Base-by-base conservation (phyloP, 2,797 vertebrate genomes). In the Luscinia luscinia region DNA sequence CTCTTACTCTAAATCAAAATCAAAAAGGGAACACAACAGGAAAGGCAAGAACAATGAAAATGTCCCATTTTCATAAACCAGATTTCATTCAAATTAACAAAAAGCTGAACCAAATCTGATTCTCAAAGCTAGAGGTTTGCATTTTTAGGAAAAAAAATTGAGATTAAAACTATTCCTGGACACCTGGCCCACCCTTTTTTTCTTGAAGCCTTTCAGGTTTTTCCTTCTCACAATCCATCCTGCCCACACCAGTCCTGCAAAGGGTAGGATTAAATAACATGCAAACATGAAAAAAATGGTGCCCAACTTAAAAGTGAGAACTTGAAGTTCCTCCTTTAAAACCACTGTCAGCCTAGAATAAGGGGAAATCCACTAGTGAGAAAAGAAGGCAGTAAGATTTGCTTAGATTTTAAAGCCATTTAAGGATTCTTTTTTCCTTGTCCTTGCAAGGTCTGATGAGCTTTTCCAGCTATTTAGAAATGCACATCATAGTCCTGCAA, bases 381-480 rank as follows among this genome's bases (percentile, higher is more conserved):
- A 36, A 79, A 94, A 69, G 67, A 74, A 80, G n/a, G 77, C 78
- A 74, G 45, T 61, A 92, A 79, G 49, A 95, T 95, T 96, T 94
- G 82, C 48, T 92, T 94, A 82, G 80, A 82, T 79, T 96, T 94
- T 90, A 88, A 93, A 95, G 74, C 49, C 72, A 69, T 94, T 92
- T 89, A 92, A 81, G 30, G 58, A 74, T 76, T 73, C 48, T 70
- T 30, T 77, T 77, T 74, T 54, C 9, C 59, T 82, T 9, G 5
- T 76, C 74, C 48, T 93, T 93, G 57, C 87, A 93, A 95, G 64
- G 80, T 80, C 89, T 96, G 95, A 94, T 90, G 87, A 97, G 94
- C 89, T 94, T 94, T 96, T 96, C 89, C 83, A 91, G 85, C 80
- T 94, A 34, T 61, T 90, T 94, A 85, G 89, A 84, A 96, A 91